Evolutionary conservation across 2,113 vertebrate genomes (phyloP).

Genomic region (Hyaena hyaena): DNA sequence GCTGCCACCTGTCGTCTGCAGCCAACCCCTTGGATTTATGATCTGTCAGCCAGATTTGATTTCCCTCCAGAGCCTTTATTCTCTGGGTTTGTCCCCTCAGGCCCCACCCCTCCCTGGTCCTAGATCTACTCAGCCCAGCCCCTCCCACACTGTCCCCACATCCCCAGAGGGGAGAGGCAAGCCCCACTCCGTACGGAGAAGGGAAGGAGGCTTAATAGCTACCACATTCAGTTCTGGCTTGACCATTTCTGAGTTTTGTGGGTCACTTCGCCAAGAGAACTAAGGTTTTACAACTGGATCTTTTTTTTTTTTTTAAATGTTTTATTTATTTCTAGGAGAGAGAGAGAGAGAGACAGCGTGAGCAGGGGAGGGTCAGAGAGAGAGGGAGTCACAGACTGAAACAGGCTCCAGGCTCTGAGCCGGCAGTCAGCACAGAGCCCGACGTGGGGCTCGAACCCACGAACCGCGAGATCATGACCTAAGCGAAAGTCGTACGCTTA

Average conservation of each 20-base stretch:
- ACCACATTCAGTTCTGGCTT: rapidly evolving
- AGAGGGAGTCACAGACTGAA: too few relatives aligned
- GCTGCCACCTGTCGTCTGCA: not conserved
- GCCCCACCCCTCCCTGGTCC: not conserved
- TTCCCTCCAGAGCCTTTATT: not conserved
- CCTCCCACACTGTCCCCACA: not conserved
- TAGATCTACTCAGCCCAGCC: not conserved
- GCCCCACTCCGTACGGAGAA: not conserved
- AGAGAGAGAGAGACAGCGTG: too few relatives aligned
- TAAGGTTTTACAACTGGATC: not conserved
- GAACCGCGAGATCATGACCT: too few relatives aligned
- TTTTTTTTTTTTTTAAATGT: not conserved
- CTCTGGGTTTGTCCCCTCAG: not conserved
- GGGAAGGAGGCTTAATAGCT: not conserved
- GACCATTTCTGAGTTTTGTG: not conserved
- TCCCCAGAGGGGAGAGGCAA: not conserved
- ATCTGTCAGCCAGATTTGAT: not conserved
- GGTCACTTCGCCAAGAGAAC: not conserved
- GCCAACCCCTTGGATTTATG: not conserved
- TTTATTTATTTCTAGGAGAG: too few relatives aligned
- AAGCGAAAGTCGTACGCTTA: too few relatives aligned
- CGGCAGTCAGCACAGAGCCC: too few relatives aligned
- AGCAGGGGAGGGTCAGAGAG: too few relatives aligned
- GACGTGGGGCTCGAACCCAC: too few relatives aligned
- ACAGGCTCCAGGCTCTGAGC: too few relatives aligned